Conservation (phyloP, 2,888 invertebrate species). For the Calameuta filiformis region DNA sequence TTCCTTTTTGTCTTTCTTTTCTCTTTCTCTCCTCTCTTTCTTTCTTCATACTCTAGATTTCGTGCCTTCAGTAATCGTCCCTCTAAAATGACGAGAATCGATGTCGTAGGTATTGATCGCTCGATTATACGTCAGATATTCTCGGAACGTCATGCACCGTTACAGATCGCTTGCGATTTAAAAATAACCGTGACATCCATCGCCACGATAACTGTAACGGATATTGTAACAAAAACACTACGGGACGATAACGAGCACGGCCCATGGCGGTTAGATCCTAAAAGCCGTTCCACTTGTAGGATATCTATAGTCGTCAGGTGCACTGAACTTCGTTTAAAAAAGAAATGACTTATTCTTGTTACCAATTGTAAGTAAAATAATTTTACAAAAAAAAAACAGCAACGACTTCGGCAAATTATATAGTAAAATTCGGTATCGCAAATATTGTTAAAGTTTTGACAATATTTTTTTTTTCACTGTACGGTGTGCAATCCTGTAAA, state of each 20-base stretch:
- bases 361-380: too few species aligned
- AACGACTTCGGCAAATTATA: neutral
- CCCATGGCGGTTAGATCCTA: neutral
- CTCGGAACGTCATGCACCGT: neutral
- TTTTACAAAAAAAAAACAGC: too few species aligned
- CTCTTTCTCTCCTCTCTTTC: neutral
- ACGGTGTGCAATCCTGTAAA: neutral
- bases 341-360: too few species aligned
- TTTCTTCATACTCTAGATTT: neutral
- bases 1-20: neutral
- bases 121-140: neutral
- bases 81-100: neutral
- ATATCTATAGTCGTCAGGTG: neutral
- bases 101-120: neutral
- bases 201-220: neutral
- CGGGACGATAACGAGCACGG: neutral
- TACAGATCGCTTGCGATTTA: neutral
- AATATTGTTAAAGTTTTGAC: neutral
- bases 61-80: neutral
- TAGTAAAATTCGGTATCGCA: neutral
- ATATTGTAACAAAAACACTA: neutral
- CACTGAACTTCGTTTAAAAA: neutral
- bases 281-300: neutral
- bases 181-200: neutral
- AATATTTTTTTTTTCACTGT: neutral